Base-by-base conservation (phyloP, 2,888 invertebrate genomes). In the Xylophagus ater region DNA sequence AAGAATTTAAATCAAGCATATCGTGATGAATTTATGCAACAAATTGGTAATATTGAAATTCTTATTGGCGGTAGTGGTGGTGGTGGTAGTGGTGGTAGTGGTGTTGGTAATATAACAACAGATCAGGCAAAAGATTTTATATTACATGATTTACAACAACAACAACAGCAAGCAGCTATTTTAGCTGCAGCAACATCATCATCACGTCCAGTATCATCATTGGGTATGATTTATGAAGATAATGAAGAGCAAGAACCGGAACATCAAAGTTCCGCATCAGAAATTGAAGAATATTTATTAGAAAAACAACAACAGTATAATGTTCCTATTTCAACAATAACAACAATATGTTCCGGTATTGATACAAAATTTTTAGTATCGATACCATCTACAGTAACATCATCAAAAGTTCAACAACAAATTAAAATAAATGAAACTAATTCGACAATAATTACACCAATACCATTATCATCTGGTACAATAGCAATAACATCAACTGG, bases 171-270 rank as follows among this genome's bases (percentile, higher is more conserved):
- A 15, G 50, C 54, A 23, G 49, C 51, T 1, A 49, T 53, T 20
- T 39, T 42, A 12, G 26, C 19, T 13, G 17, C 49, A 8, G 42
- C 38, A 0, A 46, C 49, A 3, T 37, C 50, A 13, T 68, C 71
- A 13, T 74, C 77, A 13, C 71, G 77, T 46, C 76, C 79, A 40
- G 67, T 74, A 45, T 81, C 81, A 34, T 83, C 86, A 51, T 66
- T 87, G 48, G 84, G 80, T 45, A 84, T 87, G 81, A 87, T 87
- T 51, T 85, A 86, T 79, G 86, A 86, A 60, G 83, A 83, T 51
- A 78, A 81, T 9, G 84, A 85, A 61, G 85, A 86, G 51, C 47
- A 47, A 30, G 47, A 51, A 30, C 46, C 46, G 8, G 61, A 62
- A 13, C 67, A 66, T 39, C 69, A 68, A 1, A 67, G 67, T 26